A percentile compares a stretch with the other conserved stretches of the same genome.
Conservation (phyloP, 2,888 invertebrate species). For the Galeruca laticollis region DNA sequence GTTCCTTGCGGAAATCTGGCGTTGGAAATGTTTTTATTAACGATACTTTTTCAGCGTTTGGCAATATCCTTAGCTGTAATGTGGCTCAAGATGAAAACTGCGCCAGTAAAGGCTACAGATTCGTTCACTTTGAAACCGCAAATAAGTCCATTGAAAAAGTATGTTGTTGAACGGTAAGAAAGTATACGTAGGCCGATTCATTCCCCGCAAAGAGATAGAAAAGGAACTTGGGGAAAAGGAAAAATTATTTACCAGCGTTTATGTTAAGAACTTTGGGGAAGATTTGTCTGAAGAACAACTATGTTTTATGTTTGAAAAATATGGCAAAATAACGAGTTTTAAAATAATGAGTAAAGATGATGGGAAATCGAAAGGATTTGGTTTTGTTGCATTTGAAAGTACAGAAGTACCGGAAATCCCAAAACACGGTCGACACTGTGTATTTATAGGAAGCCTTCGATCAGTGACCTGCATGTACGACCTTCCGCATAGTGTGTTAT, state of each 20-base stretch:
- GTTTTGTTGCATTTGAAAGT: constrained; percentile 98
- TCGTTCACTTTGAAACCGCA: constrained; percentile 98
- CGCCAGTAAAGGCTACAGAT: constrained; percentile 96
- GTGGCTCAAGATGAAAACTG: constrained; percentile 97
- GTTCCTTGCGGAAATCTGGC: constrained; percentile 96
- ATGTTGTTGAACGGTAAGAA: constrained; percentile 99
- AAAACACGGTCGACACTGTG: too few species aligned
- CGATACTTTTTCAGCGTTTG: constrained; percentile 99
- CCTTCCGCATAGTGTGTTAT: too few species aligned
- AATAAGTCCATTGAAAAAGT: constrained; percentile 96
- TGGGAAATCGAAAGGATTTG: constrained; percentile 97
- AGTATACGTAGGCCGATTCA: too few species aligned
- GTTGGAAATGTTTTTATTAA: constrained; percentile 99
- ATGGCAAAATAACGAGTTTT: too few species aligned
- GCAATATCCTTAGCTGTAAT: constrained; percentile 98
- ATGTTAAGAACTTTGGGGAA: constrained; percentile 98
- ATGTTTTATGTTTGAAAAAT: constrained; percentile 91
- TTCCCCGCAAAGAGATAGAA: constrained; percentile 97
- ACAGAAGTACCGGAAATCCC: constrained; percentile 96
- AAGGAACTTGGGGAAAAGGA: constrained; percentile 98
- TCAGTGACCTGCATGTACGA: too few species aligned
- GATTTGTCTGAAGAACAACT: constrained; percentile 92
- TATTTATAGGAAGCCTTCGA: too few species aligned
- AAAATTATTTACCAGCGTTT: constrained; percentile 97
- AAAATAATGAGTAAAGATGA: constrained; percentile 95